A percentile compares a stretch with the other conserved stretches of the same genome.
These are phyloP conservation scores for Chloroceryle amazona DNA, from an alignment of 2,797 vertebrate genomes.

Conservation along the genomic window DNA sequence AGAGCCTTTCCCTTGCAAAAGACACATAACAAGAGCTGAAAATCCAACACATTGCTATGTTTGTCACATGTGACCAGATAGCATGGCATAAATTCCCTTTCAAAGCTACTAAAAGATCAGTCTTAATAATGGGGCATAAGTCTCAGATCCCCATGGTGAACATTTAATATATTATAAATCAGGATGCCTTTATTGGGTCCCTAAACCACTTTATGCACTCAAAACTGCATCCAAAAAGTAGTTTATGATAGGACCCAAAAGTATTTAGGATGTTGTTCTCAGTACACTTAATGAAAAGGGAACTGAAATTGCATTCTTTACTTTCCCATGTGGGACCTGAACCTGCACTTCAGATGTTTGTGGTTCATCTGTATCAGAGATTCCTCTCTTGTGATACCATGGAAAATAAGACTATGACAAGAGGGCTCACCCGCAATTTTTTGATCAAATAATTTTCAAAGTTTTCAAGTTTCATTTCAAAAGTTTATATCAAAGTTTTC, in stretches of 20 bases:
- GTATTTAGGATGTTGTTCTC: neutral
- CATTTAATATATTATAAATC: neutral
- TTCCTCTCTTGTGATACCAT: neutral
- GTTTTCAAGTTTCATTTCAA: neutral
- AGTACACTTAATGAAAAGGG: neutral
- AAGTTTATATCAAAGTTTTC: neutral
- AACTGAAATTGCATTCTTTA: neutral
- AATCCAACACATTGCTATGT: neutral
- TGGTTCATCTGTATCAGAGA: neutral
- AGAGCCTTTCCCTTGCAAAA: neutral
- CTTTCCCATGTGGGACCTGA: neutral
- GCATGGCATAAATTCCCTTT: neutral
- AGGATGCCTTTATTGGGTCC: neutral
- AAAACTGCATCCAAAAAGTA: neutral
- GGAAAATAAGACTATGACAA: neutral
- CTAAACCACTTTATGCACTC: neutral
- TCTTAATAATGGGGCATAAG: neutral
- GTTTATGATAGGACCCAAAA: neutral
- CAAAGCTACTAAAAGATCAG: slow-evolving; percentile 9
- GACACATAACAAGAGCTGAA: neutral
- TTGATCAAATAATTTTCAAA: neutral
- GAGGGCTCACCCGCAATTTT: neutral
- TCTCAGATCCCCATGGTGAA: neutral
- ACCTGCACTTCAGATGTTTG: neutral
- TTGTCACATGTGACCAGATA: slow-evolving; percentile 1